Evolutionary conservation across 2,113 vertebrate genomes (phyloP).

Genomic region (Nansenia antarctica): DNA sequence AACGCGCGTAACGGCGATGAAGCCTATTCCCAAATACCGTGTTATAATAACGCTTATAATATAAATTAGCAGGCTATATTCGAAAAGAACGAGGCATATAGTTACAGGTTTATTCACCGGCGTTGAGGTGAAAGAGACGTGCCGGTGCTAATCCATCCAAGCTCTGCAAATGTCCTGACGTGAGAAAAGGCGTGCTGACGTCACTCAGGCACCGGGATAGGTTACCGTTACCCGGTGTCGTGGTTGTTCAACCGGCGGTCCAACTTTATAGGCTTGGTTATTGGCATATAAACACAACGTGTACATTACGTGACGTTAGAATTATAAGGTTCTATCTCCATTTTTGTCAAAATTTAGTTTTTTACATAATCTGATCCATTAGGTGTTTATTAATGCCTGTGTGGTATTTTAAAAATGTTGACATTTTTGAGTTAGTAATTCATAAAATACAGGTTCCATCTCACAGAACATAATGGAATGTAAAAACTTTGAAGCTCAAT

Average conservation of each 20-base stretch:
- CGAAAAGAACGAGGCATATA: background rate
- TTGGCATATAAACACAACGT: background rate
- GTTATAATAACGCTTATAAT: background rate
- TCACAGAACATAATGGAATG: too few species aligned
- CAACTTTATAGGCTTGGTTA: background rate
- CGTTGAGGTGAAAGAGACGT: constrained; percentile 18
- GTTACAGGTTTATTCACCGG: background rate
- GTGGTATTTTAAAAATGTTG: too few species aligned
- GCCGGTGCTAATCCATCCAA: too few species aligned
- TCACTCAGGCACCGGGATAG: constrained; percentile 61
- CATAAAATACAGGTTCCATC: too few species aligned
- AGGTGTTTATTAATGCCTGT: too few species aligned
- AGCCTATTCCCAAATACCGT: constrained; percentile 1
- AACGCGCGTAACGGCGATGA: constrained; percentile 34
- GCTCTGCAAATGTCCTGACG: constrained; percentile 51
- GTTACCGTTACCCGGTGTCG: constrained; percentile 41
- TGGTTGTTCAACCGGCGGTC: too few species aligned
- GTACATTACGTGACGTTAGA: too few species aligned
- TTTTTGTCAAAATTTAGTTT: too few species aligned
- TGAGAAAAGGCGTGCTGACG: constrained; percentile 71
- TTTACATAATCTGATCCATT: too few species aligned
- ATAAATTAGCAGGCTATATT: background rate
- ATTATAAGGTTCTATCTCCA: too few species aligned
- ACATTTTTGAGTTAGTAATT: too few species aligned
- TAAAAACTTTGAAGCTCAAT: too few species aligned